Percentiles rank a stretch among this genome's conserved stretches.
phyloP scores from a whole-genome alignment of 2,797 vertebrate species.

The Heliangelus exortis region DNA sequence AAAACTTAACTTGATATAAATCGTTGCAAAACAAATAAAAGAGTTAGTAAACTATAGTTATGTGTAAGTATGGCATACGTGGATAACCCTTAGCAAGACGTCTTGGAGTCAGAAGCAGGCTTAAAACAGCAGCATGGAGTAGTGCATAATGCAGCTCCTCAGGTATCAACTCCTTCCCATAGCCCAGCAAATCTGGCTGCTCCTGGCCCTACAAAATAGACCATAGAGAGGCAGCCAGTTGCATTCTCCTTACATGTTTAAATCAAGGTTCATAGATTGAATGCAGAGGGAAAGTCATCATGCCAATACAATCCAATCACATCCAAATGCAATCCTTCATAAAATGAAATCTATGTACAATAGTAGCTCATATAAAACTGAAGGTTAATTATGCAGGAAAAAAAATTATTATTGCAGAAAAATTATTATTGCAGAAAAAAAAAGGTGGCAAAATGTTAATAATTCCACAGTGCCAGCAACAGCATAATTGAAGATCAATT shows the following conservation, averaged over 20 bases:
- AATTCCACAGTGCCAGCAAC: not conserved
- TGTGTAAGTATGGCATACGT: not conserved
- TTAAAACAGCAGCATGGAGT: not conserved
- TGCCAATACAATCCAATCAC: not conserved
- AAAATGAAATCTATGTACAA: not conserved
- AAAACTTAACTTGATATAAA: not conserved
- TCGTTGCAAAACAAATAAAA: not conserved
- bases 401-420: too few species aligned
- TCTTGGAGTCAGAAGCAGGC: not conserved
- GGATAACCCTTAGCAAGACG: not conserved
- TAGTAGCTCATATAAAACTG: not conserved
- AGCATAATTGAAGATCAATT: not conserved
- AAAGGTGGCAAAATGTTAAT: not conserved
- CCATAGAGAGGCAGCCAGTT: not conserved
- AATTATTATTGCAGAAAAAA: not conserved
- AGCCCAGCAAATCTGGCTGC: not conserved
- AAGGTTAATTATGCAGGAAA: not conserved
- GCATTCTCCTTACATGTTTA: not conserved
- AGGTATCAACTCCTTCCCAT: not conserved
- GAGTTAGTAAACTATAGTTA: not conserved
- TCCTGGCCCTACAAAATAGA: not conserved
- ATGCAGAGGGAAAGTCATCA: not conserved
- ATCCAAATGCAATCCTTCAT: not conserved
- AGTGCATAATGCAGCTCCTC: not conserved
- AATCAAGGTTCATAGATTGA: not conserved